A percentile compares a stretch with the other conserved stretches of the same genome.
Conservation (phyloP, 1,140 invertebrate species). For the Eriosoma lanigerum region DNA sequence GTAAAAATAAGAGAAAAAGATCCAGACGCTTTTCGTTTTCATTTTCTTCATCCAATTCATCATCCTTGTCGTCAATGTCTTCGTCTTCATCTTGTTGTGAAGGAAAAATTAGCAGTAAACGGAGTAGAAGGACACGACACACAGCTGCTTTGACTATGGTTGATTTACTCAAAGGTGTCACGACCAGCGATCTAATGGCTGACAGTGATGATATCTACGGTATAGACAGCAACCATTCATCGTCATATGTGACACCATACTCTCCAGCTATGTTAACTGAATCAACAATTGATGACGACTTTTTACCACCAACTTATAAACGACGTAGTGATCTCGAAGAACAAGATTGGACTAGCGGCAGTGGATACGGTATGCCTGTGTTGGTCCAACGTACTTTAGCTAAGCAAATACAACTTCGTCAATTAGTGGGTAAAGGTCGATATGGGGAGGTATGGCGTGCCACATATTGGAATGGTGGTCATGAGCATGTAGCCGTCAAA, state of each 20-base stretch:
- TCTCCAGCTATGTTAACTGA: background rate
- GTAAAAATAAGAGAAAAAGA: background rate
- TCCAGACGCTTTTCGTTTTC: background rate
- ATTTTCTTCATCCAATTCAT: background rate
- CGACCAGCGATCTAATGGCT: too few species aligned
- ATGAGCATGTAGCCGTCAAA: slow-evolving; percentile 86
- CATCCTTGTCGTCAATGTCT: background rate
- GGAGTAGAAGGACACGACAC: background rate
- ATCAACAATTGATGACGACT: background rate
- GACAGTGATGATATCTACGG: background rate
- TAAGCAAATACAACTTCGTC: slow-evolving; percentile 72
- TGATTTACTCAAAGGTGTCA: slow-evolving; percentile 5
- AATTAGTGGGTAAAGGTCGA: slow-evolving; percentile 81
- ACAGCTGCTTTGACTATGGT: slow-evolving; percentile 1
- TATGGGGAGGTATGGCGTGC: slow-evolving; percentile 89
- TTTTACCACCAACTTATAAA: background rate
- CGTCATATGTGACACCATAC: background rate
- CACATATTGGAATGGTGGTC: slow-evolving; percentile 68
- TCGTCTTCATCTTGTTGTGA: background rate
- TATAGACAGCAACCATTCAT: too few species aligned
- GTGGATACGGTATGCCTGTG: slow-evolving; percentile 78
- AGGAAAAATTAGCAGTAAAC: background rate
- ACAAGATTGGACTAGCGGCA: slow-evolving; percentile 67
- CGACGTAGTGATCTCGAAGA: background rate
- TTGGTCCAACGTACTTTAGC: slow-evolving; percentile 78